These are phyloP conservation scores for Cantharis nigra DNA, from an alignment of 2,888 invertebrate genomes.

Conservation along the genomic window DNA sequence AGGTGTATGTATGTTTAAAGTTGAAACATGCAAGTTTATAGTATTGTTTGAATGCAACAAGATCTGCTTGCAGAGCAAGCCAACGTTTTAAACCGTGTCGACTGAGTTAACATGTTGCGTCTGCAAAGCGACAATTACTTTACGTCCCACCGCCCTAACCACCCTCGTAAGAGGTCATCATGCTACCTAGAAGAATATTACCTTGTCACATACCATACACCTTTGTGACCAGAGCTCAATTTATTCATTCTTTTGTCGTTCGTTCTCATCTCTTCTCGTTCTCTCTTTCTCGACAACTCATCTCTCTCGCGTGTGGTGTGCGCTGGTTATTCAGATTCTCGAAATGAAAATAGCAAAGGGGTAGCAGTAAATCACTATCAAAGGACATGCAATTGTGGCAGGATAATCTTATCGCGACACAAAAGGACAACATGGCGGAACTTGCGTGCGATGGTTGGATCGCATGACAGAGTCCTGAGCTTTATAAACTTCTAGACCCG, in stretches of 20 bases:
- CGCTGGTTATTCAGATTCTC: background rate
- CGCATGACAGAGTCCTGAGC: constrained; percentile 49
- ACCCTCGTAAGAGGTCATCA: constrained; percentile 27
- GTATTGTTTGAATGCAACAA: constrained; percentile 5
- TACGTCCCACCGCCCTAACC: constrained; percentile 19
- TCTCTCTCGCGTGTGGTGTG: background rate
- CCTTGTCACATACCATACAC: background rate
- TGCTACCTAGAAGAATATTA: constrained; percentile 13
- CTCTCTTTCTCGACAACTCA: background rate
- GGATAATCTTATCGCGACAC: constrained; percentile 56
- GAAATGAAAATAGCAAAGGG: constrained; percentile 1
- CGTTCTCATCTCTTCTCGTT: background rate
- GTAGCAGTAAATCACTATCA: constrained; percentile 44
- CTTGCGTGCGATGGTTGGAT: constrained; percentile 57
- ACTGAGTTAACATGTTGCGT: constrained; percentile 34
- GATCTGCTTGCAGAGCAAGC: constrained; percentile 31
- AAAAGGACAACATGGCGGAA: constrained; percentile 55
- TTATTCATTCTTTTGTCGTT: background rate
- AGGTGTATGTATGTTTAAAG: background rate
- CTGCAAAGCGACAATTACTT: constrained; percentile 29
- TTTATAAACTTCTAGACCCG: constrained; percentile 31
- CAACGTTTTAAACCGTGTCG: constrained; percentile 35
- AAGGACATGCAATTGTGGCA: constrained; percentile 44
- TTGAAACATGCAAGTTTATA: background rate
- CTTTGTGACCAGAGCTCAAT: background rate